Conservation (phyloP, 2,113 vertebrate genomes). For the Phalacrocorax brasilianus region DNA sequence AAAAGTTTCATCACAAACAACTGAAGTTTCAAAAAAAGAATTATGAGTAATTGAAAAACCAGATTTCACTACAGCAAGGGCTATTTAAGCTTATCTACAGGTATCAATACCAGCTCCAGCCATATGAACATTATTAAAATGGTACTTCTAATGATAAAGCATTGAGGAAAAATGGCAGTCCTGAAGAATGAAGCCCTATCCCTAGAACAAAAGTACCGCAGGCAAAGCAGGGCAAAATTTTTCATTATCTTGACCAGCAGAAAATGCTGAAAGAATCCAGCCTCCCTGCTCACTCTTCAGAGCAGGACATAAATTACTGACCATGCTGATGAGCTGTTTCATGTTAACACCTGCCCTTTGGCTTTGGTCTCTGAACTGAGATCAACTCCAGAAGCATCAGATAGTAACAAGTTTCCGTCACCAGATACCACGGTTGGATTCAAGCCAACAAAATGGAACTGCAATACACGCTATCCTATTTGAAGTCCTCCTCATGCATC, state of each 20-base stretch:
- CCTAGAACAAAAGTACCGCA: background rate
- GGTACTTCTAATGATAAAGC: background rate
- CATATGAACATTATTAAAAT: background rate
- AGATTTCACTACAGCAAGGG: background rate
- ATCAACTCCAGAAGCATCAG: background rate
- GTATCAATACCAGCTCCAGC: background rate
- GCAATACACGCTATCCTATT: fast-evolving
- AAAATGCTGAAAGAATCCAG: background rate
- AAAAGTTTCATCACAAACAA: slow-evolving; percentile 30
- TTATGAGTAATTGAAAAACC: background rate
- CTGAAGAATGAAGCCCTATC: background rate
- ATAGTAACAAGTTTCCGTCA: background rate
- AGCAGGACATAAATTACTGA: background rate
- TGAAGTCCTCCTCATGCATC: background rate
- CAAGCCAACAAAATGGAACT: background rate
- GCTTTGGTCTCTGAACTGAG: background rate
- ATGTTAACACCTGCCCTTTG: slow-evolving; percentile 37
- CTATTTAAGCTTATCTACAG: background rate
- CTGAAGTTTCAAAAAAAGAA: background rate
- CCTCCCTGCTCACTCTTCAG: background rate
- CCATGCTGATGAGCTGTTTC: background rate
- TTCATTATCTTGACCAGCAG: background rate
- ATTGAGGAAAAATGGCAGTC: background rate
- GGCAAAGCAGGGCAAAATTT: background rate
- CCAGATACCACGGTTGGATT: background rate